Percentiles rank a stretch among this genome's conserved stretches.
Conservation (phyloP, 2,797 vertebrate genomes). For the Schizopygopsis pylzovi region DNA sequence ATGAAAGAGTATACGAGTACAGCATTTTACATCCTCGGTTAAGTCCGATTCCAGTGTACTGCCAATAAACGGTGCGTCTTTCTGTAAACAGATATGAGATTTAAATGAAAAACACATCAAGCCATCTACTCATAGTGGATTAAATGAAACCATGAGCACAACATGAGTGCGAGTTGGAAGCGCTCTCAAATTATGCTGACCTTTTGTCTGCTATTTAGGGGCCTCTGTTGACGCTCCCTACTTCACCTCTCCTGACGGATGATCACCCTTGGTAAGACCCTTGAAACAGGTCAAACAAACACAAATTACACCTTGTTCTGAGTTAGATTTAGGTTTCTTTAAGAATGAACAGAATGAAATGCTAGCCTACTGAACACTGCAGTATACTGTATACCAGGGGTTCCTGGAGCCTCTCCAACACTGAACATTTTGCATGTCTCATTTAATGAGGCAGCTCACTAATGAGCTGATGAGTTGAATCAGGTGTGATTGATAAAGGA, state of each 20-base stretch:
- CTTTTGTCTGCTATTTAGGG: conserved; percentile 20
- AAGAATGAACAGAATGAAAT: not conserved
- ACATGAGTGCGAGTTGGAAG: not conserved
- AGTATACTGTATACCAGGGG: not conserved
- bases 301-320: not conserved
- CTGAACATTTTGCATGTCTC: no score
- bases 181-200: conserved; percentile 43
- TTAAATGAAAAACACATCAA: not conserved
- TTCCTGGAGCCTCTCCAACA: no score
- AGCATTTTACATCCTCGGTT: conserved; percentile 12
- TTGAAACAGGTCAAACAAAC: conserved; percentile 48
- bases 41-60: not conserved
- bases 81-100: conserved; percentile 11
- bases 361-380: not conserved
- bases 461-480: no score
- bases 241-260: conserved; percentile 24
- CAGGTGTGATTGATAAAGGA: no score
- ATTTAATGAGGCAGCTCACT: no score
- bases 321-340: not conserved
- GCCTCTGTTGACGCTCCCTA: not conserved
- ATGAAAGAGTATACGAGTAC: not conserved
- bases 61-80: not conserved
- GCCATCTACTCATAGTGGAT: not conserved
- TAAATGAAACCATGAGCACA: not conserved
- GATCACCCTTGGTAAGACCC: conserved; percentile 17